These are phyloP conservation scores for Gallinago media DNA, from an alignment of 2,113 vertebrate genomes.

Conservation along the genomic window DNA sequence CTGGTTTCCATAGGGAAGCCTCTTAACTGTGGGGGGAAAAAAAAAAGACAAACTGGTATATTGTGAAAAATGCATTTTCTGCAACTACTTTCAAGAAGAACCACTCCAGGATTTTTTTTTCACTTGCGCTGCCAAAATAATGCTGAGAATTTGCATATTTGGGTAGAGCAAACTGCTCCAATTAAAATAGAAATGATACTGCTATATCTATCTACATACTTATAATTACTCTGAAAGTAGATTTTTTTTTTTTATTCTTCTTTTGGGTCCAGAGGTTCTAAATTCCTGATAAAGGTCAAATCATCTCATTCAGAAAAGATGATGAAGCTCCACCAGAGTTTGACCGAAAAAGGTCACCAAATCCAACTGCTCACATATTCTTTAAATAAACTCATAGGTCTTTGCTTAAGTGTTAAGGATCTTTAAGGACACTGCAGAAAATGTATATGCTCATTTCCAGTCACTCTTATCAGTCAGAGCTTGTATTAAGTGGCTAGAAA, in stretches of 20 bases:
- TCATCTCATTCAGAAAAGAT: background rate
- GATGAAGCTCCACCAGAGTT: constrained; percentile 1
- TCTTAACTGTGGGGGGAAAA: background rate
- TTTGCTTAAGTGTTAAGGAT: background rate
- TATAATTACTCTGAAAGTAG: background rate
- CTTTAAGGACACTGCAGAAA: constrained; percentile 27
- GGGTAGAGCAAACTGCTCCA: background rate
- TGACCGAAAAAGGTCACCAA: constrained; percentile 40
- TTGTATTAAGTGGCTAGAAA: background rate
- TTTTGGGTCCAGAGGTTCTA: constrained; percentile 7
- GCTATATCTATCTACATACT: background rate
- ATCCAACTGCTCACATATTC: constrained; percentile 3
- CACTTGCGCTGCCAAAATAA: background rate
- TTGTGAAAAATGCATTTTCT: background rate
- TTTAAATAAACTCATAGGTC: background rate
- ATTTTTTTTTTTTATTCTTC: background rate
- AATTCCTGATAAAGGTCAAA: constrained; percentile 41
- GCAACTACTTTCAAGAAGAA: background rate
- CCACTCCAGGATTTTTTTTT: background rate
- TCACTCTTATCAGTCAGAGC: background rate
- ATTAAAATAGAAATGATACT: constrained; percentile 6
- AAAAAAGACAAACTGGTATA: background rate
- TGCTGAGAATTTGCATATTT: background rate
- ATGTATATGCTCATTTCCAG: background rate
- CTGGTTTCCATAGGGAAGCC: background rate